Conservation (phyloP, 2,113 vertebrate genomes). For the Gymnorhina tibicen region DNA sequence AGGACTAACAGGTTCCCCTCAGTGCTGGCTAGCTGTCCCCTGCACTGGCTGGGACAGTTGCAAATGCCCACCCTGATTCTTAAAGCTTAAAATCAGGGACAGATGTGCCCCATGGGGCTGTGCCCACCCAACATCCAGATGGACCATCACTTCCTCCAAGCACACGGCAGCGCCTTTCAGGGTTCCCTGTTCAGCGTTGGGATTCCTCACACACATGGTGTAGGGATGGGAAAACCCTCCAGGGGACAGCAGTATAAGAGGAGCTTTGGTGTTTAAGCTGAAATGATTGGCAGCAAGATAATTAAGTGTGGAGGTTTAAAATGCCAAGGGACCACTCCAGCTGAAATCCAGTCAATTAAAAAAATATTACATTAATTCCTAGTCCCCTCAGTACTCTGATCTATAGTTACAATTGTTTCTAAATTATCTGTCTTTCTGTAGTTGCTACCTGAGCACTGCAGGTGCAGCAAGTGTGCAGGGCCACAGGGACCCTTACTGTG, state of each 20-base stretch:
- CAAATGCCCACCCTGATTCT: neutral
- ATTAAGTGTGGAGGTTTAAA: neutral
- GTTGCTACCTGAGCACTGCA: neutral
- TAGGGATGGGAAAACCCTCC: neutral
- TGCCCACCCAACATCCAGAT: neutral
- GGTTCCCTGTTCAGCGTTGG: rapidly evolving
- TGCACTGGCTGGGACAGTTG: neutral
- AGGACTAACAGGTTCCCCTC: neutral
- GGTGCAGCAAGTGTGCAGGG: neutral
- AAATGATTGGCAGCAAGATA: neutral
- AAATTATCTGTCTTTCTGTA: neutral
- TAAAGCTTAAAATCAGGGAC: neutral
- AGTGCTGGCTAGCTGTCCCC: neutral
- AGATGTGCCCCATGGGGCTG: rapidly evolving
- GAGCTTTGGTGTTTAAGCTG: neutral
- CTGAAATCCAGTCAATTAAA: neutral
- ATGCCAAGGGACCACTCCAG: neutral
- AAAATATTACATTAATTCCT: neutral
- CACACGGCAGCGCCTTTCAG: rapidly evolving
- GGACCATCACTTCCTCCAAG: neutral
- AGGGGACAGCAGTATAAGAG: neutral
- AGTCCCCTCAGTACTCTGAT: neutral
- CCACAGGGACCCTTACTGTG: neutral
- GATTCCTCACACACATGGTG: neutral
- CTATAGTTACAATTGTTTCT: neutral